Evolutionary conservation across 2,113 vertebrate genomes (phyloP).

Genomic region (Paedocypris sp.): DNA sequence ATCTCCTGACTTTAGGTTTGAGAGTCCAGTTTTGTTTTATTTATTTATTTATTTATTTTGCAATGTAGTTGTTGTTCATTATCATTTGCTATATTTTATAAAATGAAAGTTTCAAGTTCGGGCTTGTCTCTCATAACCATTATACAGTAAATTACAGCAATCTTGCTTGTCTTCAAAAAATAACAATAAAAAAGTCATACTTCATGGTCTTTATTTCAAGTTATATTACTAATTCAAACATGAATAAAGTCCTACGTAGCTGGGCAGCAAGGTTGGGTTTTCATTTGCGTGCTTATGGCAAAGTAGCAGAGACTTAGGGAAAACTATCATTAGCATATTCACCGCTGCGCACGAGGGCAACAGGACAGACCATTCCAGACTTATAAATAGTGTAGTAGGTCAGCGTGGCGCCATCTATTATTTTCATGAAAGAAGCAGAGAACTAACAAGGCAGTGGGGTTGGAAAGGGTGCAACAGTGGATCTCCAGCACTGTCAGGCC

Average conservation of each 20-base stretch:
- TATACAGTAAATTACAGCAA: too few relatives aligned
- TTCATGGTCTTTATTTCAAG: too few relatives aligned
- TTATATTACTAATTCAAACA: conserved; percentile 11
- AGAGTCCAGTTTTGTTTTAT: too few relatives aligned
- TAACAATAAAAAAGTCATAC: too few relatives aligned
- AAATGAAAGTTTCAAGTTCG: too few relatives aligned
- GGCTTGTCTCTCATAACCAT: too few relatives aligned
- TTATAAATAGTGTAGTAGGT: conserved; percentile 35
- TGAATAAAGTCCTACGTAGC: background rate
- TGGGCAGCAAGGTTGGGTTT: conserved; percentile 25
- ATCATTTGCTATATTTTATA: too few relatives aligned
- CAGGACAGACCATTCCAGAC: conserved; percentile 35
- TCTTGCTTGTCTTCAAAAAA: too few relatives aligned
- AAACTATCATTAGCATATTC: conserved; percentile 43
- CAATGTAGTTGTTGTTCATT: too few relatives aligned
- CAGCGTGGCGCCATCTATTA: conserved; percentile 39
- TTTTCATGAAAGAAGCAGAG: conserved; percentile 28
- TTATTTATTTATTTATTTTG: too few relatives aligned
- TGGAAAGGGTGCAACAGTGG: conserved; percentile 25
- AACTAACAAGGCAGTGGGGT: conserved; percentile 15
- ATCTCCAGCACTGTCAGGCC: conserved; percentile 38
- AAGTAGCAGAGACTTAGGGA: conserved; percentile 33
- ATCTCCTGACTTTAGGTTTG: too few relatives aligned
- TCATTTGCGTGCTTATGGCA: conserved; percentile 33
- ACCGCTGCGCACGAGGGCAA: conserved; percentile 25